Evolutionary conservation across 2,888 invertebrate species (phyloP).

Genomic region (Orchestes rusci): DNA sequence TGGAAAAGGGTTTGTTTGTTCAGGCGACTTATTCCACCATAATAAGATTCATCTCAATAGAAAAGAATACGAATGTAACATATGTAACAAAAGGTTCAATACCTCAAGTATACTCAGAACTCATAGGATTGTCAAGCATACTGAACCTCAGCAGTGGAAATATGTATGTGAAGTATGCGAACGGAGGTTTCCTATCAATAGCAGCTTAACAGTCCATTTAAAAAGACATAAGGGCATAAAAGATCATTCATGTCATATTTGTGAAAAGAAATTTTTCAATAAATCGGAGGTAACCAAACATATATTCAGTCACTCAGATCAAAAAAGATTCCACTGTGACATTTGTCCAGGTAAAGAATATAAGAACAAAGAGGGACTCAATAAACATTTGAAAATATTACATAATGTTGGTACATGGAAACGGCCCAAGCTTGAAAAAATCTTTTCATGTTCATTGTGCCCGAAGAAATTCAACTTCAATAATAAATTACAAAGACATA

Average conservation of each 20-base stretch:
- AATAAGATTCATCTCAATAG: slow-evolving; percentile 33
- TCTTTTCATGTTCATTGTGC: slow-evolving; percentile 31
- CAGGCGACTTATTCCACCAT: slow-evolving; percentile 32
- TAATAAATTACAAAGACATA: slow-evolving; percentile 32
- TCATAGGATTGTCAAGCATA: slow-evolving; percentile 34
- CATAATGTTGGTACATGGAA: slow-evolving; percentile 36
- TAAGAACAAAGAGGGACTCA: slow-evolving; percentile 31
- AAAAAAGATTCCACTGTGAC: slow-evolving; percentile 30
- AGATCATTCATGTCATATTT: slow-evolving; percentile 32
- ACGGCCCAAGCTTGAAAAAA: slow-evolving; percentile 37
- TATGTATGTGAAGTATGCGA: slow-evolving; percentile 30
- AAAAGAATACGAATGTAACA: slow-evolving; percentile 32
- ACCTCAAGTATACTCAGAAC: slow-evolving; percentile 32
- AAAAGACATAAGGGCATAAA: slow-evolving; percentile 37
- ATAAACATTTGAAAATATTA: slow-evolving; percentile 31
- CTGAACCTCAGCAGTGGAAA: slow-evolving; percentile 34
- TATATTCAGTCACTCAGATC: slow-evolving; percentile 31
- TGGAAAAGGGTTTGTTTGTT: slow-evolving; percentile 39
- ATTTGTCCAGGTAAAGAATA: slow-evolving; percentile 32
- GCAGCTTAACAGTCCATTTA: slow-evolving; percentile 30
- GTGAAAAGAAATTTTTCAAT: slow-evolving; percentile 40
- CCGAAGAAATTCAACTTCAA: slow-evolving; percentile 32
- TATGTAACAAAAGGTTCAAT: slow-evolving; percentile 33
- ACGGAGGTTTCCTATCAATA: slow-evolving; percentile 33
- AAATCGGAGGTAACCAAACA: slow-evolving; percentile 32